Evolutionary conservation across 2,113 vertebrate genomes (phyloP).

Genomic region (Amazona vittata): DNA sequence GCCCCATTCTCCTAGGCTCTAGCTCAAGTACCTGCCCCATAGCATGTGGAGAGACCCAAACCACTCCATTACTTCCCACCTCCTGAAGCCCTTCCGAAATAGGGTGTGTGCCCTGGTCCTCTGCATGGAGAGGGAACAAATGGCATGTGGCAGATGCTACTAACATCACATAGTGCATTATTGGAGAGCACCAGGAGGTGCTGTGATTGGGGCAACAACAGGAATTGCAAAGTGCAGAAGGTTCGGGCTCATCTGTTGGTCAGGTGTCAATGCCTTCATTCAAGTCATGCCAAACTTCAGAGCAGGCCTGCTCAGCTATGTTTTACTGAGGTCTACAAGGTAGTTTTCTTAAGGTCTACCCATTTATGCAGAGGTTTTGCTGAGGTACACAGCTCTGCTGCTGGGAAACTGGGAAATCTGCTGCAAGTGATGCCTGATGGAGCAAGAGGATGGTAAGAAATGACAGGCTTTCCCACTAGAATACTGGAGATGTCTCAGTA

Average conservation of each 20-base stretch:
- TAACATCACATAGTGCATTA: not conserved
- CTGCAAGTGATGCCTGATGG: not conserved
- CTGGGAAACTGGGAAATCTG: not conserved
- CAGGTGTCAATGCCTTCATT: not conserved
- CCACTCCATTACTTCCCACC: not conserved
- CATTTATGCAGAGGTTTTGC: not conserved
- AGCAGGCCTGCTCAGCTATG: not conserved
- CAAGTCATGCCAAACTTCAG: not conserved
- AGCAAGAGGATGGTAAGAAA: accelerated
- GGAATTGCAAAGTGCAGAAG: not conserved
- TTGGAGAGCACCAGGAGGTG: not conserved
- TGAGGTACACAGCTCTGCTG: not conserved
- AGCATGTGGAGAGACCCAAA: not conserved
- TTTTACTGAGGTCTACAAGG: not conserved
- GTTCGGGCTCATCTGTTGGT: constrained; percentile 41
- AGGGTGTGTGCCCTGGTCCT: not conserved
- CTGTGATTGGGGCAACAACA: not conserved
- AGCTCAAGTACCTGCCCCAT: not conserved
- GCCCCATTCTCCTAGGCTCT: not conserved
- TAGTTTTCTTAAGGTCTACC: not conserved
- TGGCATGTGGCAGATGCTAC: not conserved
- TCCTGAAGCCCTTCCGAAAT: not conserved
- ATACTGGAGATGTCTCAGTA: not conserved
- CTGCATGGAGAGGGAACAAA: not conserved
- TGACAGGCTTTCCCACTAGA: accelerated